phyloP scores from a whole-genome alignment of 2,888 invertebrate species.

The Chymomyza procnemis region DNA sequence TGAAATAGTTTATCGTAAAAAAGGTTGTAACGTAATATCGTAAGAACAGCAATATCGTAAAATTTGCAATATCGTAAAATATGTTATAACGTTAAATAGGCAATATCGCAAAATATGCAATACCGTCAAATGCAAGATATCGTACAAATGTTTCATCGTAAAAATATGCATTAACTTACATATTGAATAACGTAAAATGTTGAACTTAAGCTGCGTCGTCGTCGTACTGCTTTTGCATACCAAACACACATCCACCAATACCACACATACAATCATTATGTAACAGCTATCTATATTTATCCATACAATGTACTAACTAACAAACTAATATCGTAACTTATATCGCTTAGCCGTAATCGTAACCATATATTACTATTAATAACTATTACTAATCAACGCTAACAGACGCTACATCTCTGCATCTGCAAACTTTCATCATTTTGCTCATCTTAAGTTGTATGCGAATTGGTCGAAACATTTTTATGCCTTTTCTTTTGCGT shows the following conservation, averaged over 20 bases:
- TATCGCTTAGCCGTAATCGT: constrained; percentile 36
- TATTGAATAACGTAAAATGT: not conserved
- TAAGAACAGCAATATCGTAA: not conserved
- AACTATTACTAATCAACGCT: not conserved
- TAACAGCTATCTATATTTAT: not conserved
- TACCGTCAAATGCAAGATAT: not conserved
- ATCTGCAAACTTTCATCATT: constrained; percentile 47
- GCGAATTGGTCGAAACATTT: constrained; percentile 28
- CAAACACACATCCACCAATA: constrained; percentile 12
- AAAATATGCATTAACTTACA: no score
- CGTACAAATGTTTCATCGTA: no score
- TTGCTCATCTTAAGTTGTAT: constrained; percentile 32
- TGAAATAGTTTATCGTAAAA: no score
- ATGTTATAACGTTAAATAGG: no score
- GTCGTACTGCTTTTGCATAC: constrained; percentile 29
- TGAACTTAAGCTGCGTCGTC: constrained; percentile 12
- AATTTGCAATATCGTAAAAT: not conserved
- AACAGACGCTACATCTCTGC: constrained; percentile 22
- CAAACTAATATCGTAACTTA: constrained; percentile 34
- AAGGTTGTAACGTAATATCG: no score
- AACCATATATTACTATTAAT: constrained; percentile 7
- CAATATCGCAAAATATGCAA: not conserved
- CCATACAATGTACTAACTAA: constrained; percentile 23
- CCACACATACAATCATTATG: not conserved
- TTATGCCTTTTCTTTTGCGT: constrained; percentile 7